phyloP scores from a whole-genome alignment of 2,113 vertebrate genomes.

The Gopherus flavomarginatus region DNA sequence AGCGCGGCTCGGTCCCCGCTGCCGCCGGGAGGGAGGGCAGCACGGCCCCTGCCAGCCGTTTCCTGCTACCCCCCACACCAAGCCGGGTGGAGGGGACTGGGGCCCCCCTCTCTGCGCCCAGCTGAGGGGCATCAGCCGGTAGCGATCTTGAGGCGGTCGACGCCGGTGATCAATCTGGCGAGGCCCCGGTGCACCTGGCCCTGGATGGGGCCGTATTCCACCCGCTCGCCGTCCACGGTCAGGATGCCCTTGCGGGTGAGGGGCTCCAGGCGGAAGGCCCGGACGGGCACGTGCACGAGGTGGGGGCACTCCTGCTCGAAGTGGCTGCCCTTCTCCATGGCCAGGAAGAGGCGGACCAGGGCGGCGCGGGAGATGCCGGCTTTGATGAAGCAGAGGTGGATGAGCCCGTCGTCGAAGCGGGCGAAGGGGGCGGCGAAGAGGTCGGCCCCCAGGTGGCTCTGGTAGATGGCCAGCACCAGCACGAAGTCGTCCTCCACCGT shows the following conservation, averaged over 20 bases:
- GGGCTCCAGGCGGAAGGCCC: slow-evolving; percentile 90
- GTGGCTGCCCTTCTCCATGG: slow-evolving; percentile 90
- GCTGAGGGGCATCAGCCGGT: neutral
- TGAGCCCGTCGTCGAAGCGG: slow-evolving; percentile 86
- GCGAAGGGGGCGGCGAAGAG: slow-evolving; percentile 86
- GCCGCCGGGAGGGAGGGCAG: neutral
- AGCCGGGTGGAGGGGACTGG: no score
- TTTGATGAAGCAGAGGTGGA: slow-evolving; percentile 89
- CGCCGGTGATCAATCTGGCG: slow-evolving; percentile 60
- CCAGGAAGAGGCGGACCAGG: slow-evolving; percentile 88
- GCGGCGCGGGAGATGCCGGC: slow-evolving; percentile 87
- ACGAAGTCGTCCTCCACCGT: slow-evolving; percentile 91
- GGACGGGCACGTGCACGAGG: slow-evolving; percentile 83
- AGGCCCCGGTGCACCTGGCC: slow-evolving; percentile 83
- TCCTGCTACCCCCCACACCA: neutral
- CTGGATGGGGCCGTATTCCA: slow-evolving; percentile 91
- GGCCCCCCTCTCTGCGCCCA: neutral
- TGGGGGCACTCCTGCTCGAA: slow-evolving; percentile 85
- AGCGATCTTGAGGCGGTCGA: neutral
- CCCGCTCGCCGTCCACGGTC: slow-evolving; percentile 91
- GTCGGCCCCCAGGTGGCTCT: slow-evolving; percentile 89
- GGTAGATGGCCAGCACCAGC: slow-evolving; percentile 88
- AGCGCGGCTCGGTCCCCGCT: neutral
- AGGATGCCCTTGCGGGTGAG: slow-evolving; percentile 87
- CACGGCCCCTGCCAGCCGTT: neutral